These are phyloP conservation scores for Brachirus orientalis DNA, from an alignment of 2,113 vertebrate genomes.

Conservation along the genomic window DNA sequence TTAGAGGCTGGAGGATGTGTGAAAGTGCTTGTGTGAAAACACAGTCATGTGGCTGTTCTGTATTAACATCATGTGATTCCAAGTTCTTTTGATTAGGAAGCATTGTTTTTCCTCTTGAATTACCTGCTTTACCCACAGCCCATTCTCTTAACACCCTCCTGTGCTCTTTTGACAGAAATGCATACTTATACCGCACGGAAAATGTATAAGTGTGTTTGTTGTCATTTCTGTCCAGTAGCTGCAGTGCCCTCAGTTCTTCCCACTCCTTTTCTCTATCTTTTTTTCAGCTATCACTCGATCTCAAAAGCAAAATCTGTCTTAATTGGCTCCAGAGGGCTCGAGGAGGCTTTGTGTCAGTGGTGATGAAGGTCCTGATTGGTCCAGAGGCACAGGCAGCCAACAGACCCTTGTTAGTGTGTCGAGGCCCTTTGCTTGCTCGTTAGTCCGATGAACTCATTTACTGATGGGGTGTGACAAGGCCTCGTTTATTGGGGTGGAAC, in stretches of 20 bases:
- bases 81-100: slow-evolving; percentile 26
- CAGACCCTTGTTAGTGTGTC: slow-evolving; percentile 78
- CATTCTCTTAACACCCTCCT: not conserved
- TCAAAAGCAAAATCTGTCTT: slow-evolving; percentile 80
- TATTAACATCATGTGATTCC: slow-evolving; percentile 50
- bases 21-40: slow-evolving; percentile 59
- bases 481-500: slow-evolving; percentile 71
- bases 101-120: slow-evolving; percentile 82
- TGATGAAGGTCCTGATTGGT: slow-evolving; percentile 86
- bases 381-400: slow-evolving; percentile 82
- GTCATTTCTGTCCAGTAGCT: slow-evolving; percentile 9
- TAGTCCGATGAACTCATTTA: slow-evolving; percentile 93
- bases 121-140: not conserved
- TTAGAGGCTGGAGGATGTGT: slow-evolving; percentile 22
- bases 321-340: slow-evolving; percentile 83
- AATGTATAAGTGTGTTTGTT: not conserved
- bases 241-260: slow-evolving; percentile 5
- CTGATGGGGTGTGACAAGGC: slow-evolving; percentile 86
- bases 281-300: slow-evolving; percentile 70
- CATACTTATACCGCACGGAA: not conserved
- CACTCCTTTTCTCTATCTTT: not conserved
- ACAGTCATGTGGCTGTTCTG: slow-evolving; percentile 65
- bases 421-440: slow-evolving; percentile 86
- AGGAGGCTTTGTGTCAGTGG: slow-evolving; percentile 79
- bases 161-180: slow-evolving; percentile 46